Base-by-base conservation (phyloP, 1,140 invertebrate genomes). In the Papilio machaon region DNA sequence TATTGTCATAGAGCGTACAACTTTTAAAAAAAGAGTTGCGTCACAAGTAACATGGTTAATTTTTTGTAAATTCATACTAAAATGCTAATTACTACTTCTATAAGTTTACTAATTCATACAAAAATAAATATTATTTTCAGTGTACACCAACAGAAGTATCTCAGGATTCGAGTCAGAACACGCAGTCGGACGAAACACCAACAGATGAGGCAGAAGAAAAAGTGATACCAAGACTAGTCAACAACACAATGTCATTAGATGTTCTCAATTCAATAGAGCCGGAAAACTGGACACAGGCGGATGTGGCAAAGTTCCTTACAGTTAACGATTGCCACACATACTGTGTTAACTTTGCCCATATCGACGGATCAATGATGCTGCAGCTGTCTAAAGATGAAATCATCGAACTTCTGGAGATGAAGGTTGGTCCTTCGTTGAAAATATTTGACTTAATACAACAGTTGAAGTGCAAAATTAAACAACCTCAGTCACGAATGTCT, bases 381-480 rank as follows among this genome's bases (percentile, higher is more conserved):
- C 96, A 96, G 77, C 93, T 99, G 73, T 97, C 97, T 52, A 98
- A 98, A 95, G 98, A 99, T 89, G 97, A 99, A 94, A 98, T 99
- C 79, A 97, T 99, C 84, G 97, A 97, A 88, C 95, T 98, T 47
- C 97, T 98, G 15, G 97, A 98, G 83, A 98, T 98, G 95, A 99
- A 99, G 96, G 98, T 99, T 80, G 98, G 98, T 6, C 98, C 98
- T 9, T 98, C 98, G 7, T 90, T 99, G 38, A 99, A 99, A 95
- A 99, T 99, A 90, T 97, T 96, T 88, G 98, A 99, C 95, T 95
- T 99, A 64, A 98, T 99, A 86, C 97, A 97, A 88, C 97, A 98
- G 87, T 95, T 98, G 17, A 98, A 98, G 95, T 96, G 96, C 88
- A 97, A 97, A 96, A 96, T 97, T 75, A 97, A 97, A 93, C 96